These are phyloP conservation scores for Hydractinia symbiolongicarpus DNA, from an alignment of 30 jellyfish, hydroid and myxozoan genomes.

Conservation along the genomic window DNA sequence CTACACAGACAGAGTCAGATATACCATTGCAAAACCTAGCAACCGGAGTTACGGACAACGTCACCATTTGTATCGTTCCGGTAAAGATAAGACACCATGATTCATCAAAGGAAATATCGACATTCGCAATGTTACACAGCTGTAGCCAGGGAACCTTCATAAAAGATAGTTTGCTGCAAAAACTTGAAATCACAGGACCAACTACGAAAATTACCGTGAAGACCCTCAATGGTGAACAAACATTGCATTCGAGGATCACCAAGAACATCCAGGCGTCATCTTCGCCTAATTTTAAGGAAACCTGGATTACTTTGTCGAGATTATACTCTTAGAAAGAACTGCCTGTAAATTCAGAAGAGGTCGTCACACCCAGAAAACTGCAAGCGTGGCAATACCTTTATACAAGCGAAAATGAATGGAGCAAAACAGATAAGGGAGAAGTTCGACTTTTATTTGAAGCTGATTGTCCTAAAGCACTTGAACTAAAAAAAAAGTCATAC, in stretches of 20 bases:
- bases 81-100: not conserved
- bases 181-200: not conserved
- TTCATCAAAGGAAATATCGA: not conserved
- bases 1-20: not conserved
- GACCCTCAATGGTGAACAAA: not conserved
- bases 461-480: constrained; percentile 23
- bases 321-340: not conserved
- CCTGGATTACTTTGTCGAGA: not conserved
- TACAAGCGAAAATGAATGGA: not conserved
- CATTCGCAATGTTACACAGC: not conserved
- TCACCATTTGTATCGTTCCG: not conserved
- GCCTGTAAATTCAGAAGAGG: not conserved
- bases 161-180: not conserved
- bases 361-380: not conserved
- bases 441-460: constrained; percentile 35
- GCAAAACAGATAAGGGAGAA: not conserved
- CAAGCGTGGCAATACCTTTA: not conserved
- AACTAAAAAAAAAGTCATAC: constrained; percentile 24
- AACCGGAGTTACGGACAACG: not conserved
- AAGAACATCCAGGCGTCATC: not conserved
- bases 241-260: not conserved
- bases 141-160: not conserved
- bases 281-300: not conserved
- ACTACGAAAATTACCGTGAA: not conserved
- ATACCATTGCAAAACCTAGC: not conserved